These are phyloP conservation scores for Leptobrachium leishanense DNA, from an alignment of 2,113 vertebrate species.

Conservation along the genomic window DNA sequence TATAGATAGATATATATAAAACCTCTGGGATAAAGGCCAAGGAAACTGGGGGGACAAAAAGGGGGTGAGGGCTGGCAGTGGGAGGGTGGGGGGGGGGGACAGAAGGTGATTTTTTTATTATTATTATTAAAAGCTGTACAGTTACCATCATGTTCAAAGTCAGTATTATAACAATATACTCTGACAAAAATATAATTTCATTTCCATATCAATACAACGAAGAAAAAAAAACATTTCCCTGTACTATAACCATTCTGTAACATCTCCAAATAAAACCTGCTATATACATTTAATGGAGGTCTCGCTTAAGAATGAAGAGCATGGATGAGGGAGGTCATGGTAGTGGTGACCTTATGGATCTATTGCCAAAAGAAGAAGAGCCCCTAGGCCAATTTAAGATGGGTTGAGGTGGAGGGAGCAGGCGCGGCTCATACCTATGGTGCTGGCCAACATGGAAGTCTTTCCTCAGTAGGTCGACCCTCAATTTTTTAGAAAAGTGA, in stretches of 20 bases:
- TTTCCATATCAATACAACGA: slow-evolving; percentile 74
- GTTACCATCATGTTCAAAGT: slow-evolving; percentile 63
- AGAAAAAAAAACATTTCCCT: slow-evolving; percentile 61
- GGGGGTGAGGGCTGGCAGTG: rapidly evolving
- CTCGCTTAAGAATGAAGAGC: slow-evolving; percentile 43
- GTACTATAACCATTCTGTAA: slow-evolving; percentile 66
- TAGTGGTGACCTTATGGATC: neutral
- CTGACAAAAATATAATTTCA: slow-evolving; percentile 80
- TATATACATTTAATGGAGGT: slow-evolving; percentile 71
- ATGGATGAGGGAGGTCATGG: neutral
- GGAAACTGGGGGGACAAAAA: neutral
- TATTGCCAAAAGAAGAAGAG: neutral
- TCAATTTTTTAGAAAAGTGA: neutral
- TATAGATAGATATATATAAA: slow-evolving; percentile 14
- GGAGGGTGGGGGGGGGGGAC: neutral
- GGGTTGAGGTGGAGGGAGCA: neutral
- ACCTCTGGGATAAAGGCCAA: neutral
- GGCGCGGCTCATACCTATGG: neutral
- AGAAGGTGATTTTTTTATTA: neutral
- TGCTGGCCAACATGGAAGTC: neutral
- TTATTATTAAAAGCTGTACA: slow-evolving; percentile 58
- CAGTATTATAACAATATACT: slow-evolving; percentile 76
- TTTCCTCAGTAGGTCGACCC: neutral
- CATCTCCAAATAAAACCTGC: slow-evolving; percentile 53
- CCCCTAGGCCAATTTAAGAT: neutral